Base-by-base conservation (phyloP, 1,140 invertebrate species). In the Anthonomus grandis region DNA sequence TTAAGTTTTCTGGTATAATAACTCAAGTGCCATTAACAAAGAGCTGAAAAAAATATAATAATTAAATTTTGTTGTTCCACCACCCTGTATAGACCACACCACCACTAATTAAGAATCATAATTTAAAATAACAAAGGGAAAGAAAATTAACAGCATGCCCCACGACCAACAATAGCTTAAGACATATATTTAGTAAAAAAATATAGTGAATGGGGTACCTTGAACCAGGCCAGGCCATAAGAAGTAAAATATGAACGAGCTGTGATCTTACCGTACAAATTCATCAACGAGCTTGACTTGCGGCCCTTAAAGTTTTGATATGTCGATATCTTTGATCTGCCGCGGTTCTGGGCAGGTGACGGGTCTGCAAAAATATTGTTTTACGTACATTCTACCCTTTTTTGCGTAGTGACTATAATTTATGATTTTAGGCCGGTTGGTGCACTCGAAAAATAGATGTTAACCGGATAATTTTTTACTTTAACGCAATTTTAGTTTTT, bases 261-360 rank as follows among this genome's bases (percentile, higher is more conserved):
- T 65, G 55, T 38, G 71, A 67, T 82, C 86, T 92, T 91, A 92
- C 90, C 89, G 81, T 87, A 90, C 83, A 92, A 83, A 85, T 92
- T 91, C 88, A 91, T 90, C 81, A 92, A 83, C 75, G 90, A 92
- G 84, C 87, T 91, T 79, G 89, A 91, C 81, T 92, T 92, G 84
- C 88, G 85, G 74, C 87, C 81, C 78, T 86, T 86, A 86, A 86
- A 86, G 83, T 85, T 86, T 85, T 86, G 85, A 83, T 86, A 86
- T 82, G 83, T 85, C 76, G 83, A 79, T 82, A 86, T 87, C 84
- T 87, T 87, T 83, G 84, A 82, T 78, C 85, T 82, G 81, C 85
- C 83, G 80, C 84, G 84, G 78, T 82, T 77, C 76, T 84, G 81
- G 75, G 79, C 80, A 78, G 83, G 83, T 76, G 84, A 83, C 78